Percentiles rank a stretch among this genome's conserved stretches.
Conservation (phyloP, 1,140 invertebrate genomes). For the Zaprionus ornatus region DNA sequence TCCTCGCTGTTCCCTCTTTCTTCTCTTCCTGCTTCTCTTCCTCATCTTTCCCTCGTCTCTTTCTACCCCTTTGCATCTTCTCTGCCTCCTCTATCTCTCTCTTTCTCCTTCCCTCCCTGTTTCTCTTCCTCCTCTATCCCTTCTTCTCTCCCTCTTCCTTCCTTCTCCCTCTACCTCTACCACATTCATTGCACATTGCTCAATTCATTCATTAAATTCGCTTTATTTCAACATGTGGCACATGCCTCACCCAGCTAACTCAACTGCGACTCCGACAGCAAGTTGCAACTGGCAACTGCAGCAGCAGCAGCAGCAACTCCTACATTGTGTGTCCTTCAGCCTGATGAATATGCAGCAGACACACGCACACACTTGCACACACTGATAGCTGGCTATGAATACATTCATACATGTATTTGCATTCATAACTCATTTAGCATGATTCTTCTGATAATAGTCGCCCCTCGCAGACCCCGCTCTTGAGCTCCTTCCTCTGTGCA, state of each 20-base stretch:
- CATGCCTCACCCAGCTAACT: conserved; percentile 3
- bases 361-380: neutral
- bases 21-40: no score
- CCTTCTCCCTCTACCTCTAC: neutral
- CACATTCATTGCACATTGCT: conserved; percentile 19
- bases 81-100: no score
- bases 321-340: conserved; percentile 25
- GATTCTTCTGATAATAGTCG: conserved; percentile 30
- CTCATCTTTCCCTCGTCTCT: no score
- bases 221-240: conserved; percentile 48
- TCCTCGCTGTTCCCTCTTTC: no score
- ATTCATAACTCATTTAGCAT: conserved; percentile 42
- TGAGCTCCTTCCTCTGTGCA: neutral
- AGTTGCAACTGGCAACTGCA: neutral
- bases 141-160: neutral
- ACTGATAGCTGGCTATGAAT: conserved; percentile 6
- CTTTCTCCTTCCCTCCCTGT: no score
- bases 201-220: conserved; percentile 55
- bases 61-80: no score
- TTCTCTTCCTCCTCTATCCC: no score
- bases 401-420: conserved; percentile 26
- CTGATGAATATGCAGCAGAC: conserved; percentile 47
- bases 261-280: neutral
- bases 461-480: neutral
- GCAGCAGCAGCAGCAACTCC: conserved; percentile 27